These are phyloP conservation scores for Ophonus ardosiacus DNA, from an alignment of 2,888 invertebrate species.

Conservation along the genomic window DNA sequence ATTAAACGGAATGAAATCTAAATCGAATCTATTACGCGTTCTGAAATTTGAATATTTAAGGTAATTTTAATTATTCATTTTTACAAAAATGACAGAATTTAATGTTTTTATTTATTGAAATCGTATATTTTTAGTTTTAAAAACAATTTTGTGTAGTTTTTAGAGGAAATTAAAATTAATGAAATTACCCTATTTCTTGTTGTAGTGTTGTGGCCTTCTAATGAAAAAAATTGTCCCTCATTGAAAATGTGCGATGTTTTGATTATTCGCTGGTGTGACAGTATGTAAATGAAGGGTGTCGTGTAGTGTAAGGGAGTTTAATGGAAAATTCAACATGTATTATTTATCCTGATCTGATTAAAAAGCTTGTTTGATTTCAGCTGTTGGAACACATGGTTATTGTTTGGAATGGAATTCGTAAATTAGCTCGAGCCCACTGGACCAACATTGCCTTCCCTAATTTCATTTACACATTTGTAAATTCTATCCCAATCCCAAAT, in stretches of 20 bases:
- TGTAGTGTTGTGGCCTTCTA: too few species aligned
- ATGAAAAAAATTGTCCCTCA: too few species aligned
- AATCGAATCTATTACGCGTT: too few species aligned
- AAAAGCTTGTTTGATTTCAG: slow-evolving; percentile 47
- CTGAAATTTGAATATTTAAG: too few species aligned
- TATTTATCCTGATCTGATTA: slow-evolving; percentile 52
- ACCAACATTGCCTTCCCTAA: not conserved
- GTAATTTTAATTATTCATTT: too few species aligned
- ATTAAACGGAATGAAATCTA: too few species aligned
- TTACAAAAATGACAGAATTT: too few species aligned
- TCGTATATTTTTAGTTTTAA: too few species aligned
- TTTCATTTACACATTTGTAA: not conserved
- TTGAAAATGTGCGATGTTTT: not conserved
- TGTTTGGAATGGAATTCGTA: slow-evolving; percentile 50
- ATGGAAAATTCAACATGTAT: slow-evolving; percentile 23
- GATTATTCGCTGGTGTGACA: not conserved
- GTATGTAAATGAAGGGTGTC: slow-evolving; percentile 12
- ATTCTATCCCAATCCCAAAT: not conserved
- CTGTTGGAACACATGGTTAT: slow-evolving; percentile 8
- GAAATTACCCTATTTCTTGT: too few species aligned
- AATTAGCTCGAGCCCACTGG: slow-evolving; percentile 28
- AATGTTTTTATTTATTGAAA: too few species aligned
- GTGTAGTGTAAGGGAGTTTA: slow-evolving; percentile 6
- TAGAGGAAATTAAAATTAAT: too few species aligned
- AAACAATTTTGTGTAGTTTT: too few species aligned